Conservation (phyloP, 2,888 invertebrate genomes). For the Callimorpha dominula region DNA sequence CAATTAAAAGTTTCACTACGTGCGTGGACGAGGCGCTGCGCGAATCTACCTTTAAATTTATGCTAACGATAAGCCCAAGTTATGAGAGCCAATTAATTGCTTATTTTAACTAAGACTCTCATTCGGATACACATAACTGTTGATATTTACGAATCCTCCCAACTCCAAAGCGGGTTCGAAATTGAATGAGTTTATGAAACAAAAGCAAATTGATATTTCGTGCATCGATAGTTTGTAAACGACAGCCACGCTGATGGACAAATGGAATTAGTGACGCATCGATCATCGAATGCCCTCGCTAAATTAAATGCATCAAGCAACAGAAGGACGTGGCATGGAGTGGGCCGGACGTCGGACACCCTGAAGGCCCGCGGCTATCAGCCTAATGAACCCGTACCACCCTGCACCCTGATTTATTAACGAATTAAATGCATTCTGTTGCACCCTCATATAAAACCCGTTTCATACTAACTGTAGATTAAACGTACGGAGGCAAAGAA, state of each 20-base stretch:
- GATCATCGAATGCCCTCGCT: constrained; percentile 71
- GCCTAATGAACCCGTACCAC: constrained; percentile 84
- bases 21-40: constrained; percentile 82
- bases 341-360: constrained; percentile 72
- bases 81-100: constrained; percentile 84
- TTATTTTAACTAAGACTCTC: constrained; percentile 77
- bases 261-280: constrained; percentile 69
- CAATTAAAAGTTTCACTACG: constrained; percentile 87
- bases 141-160: constrained; percentile 26
- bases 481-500: constrained; percentile 15
- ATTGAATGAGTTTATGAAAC: constrained; percentile 35
- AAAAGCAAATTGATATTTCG: constrained; percentile 42
- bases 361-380: constrained; percentile 83
- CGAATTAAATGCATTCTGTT: constrained; percentile 86
- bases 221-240: constrained; percentile 41
- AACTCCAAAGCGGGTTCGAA: constrained; percentile 6
- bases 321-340: constrained; percentile 71
- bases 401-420: constrained; percentile 86
- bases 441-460: constrained; percentile 77
- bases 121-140: constrained; percentile 50
- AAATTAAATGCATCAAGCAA: constrained; percentile 78
- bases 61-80: constrained; percentile 81
- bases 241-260: constrained; percentile 48
- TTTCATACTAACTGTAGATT: constrained; percentile 50
- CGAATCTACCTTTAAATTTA: constrained; percentile 82